phyloP scores from a whole-genome alignment of 2,888 invertebrate species.

The Tanytarsus gracilentus region DNA sequence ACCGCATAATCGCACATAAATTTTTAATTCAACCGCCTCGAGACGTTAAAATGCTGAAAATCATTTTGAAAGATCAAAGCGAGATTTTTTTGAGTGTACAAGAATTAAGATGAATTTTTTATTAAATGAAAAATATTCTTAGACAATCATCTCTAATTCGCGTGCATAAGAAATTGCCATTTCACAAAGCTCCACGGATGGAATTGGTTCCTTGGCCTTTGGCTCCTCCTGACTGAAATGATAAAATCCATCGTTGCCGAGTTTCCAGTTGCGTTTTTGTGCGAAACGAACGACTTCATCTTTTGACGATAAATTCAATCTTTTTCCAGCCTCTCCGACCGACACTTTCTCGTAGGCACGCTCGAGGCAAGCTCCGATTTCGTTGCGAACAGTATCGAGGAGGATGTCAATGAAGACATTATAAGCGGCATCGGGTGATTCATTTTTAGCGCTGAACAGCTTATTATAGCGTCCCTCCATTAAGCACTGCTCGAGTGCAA shows the following conservation, averaged over 20 bases:
- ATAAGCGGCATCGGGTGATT: constrained; percentile 92
- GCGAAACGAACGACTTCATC: constrained; percentile 74
- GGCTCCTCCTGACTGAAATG: constrained; percentile 68
- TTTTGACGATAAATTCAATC: constrained; percentile 73
- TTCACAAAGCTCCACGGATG: constrained; percentile 81
- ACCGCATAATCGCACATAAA: no score
- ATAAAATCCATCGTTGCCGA: constrained; percentile 68
- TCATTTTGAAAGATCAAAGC: no score
- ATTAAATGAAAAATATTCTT: constrained; percentile 37
- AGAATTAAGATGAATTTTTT: no score
- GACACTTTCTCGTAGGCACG: constrained; percentile 90
- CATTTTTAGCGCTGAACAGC: constrained; percentile 85
- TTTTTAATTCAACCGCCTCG: no score
- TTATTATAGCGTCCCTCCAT: constrained; percentile 99
- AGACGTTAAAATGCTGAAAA: no score
- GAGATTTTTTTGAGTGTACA: no score
- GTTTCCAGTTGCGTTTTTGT: constrained; percentile 73
- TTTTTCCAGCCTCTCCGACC: constrained; percentile 74
- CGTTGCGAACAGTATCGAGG: constrained; percentile 87
- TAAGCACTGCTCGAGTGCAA: constrained; percentile 93
- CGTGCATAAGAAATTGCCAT: constrained; percentile 94
- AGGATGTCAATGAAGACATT: constrained; percentile 95
- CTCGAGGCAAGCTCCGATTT: constrained; percentile 94
- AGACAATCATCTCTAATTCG: constrained; percentile 99
- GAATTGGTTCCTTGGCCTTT: constrained; percentile 67